A percentile compares a stretch with the other conserved stretches of the same genome.
Evolutionary conservation across 2,888 invertebrate species (phyloP).

Genomic region (Pheosia gnoma): DNA sequence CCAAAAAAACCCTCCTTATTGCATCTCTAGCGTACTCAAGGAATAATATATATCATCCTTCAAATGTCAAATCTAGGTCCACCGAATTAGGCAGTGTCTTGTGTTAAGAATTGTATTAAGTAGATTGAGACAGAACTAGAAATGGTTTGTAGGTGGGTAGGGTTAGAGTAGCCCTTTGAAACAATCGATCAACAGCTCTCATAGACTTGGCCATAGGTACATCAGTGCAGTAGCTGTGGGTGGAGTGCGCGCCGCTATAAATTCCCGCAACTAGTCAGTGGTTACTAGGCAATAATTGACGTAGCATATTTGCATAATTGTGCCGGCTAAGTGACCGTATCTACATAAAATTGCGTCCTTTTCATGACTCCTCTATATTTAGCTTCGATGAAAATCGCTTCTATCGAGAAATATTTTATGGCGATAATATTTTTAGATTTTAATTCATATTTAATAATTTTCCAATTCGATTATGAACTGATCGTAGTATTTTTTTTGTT

Average conservation of each 20-base stretch:
- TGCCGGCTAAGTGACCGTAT: constrained; percentile 74
- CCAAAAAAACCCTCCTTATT: too few species aligned
- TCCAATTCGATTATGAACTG: constrained; percentile 21
- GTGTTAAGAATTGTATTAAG: neutral
- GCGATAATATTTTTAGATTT: constrained; percentile 29
- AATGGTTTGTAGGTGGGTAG: neutral
- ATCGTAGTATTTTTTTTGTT: too few species aligned
- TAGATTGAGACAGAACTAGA: neutral
- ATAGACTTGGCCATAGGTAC: neutral
- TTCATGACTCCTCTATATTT: constrained; percentile 72
- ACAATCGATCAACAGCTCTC: too few species aligned
- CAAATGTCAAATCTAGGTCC: too few species aligned
- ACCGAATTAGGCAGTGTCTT: too few species aligned
- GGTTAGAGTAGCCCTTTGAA: too few species aligned
- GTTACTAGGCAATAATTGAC: constrained; percentile 78
- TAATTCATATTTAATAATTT: constrained; percentile 51
- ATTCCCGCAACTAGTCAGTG: constrained; percentile 72
- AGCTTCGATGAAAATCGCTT: constrained; percentile 61
- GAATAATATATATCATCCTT: too few species aligned
- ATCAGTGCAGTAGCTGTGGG: constrained; percentile 33
- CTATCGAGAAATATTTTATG: constrained; percentile 49
- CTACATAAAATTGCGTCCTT: constrained; percentile 81
- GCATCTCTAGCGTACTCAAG: too few species aligned
- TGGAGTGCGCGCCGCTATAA: constrained; percentile 54
- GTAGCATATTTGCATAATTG: constrained; percentile 80